Conservation (phyloP, 1,140 invertebrate genomes). For the Heterodera schachtii region DNA sequence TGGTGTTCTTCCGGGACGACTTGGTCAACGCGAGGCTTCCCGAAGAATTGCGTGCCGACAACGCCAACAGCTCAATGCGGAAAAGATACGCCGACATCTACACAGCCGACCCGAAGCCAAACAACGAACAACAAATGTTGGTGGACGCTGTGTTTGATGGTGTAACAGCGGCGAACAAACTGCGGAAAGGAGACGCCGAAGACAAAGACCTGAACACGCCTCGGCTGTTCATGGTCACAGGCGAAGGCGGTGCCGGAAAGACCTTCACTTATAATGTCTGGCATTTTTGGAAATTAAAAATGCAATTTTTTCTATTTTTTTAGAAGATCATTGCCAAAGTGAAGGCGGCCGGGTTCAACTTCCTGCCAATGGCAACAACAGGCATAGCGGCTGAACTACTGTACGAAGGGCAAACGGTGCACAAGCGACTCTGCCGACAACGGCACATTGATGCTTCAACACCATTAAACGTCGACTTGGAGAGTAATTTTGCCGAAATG, state of each 20-base stretch:
- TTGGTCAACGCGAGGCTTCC: background rate
- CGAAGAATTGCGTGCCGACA: background rate
- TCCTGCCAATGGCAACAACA: conserved; percentile 4
- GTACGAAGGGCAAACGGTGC: background rate
- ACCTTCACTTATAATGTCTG: conserved; percentile 13
- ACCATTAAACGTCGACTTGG: background rate
- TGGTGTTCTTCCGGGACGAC: background rate
- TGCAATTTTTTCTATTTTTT: background rate
- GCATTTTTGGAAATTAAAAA: background rate
- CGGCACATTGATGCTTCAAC: background rate
- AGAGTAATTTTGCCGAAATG: background rate
- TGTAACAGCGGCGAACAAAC: background rate
- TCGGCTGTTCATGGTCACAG: conserved; percentile 1
- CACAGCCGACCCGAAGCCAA: background rate
- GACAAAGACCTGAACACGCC: background rate
- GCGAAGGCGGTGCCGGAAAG: conserved; percentile 6
- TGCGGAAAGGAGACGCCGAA: background rate
- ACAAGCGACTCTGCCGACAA: background rate
- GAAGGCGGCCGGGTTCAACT: background rate
- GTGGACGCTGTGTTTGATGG: background rate
- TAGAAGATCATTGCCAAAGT: conserved; percentile 5
- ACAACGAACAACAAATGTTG: background rate
- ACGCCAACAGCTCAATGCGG: background rate
- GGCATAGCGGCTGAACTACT: background rate
- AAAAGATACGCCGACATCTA: background rate